phyloP scores from a whole-genome alignment of 2,888 invertebrate species.

The Rhorus exstirpatorius region DNA sequence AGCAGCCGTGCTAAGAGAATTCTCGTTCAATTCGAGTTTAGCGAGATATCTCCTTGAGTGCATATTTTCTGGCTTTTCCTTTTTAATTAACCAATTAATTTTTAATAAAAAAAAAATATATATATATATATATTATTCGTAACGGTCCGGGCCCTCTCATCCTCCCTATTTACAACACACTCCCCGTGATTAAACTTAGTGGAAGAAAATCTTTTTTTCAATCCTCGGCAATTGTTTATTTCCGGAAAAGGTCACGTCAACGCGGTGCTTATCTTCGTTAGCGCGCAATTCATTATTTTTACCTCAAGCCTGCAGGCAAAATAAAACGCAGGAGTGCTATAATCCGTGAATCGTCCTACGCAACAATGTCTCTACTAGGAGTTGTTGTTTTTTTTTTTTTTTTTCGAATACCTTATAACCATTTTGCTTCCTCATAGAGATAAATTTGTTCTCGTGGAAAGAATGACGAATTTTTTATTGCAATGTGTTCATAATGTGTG shows the following conservation, averaged over 20 bases:
- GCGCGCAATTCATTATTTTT: slow-evolving; percentile 37
- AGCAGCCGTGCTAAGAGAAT: slow-evolving; percentile 6
- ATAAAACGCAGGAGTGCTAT: slow-evolving; percentile 4
- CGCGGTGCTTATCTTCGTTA: slow-evolving; percentile 8
- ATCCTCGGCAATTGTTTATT: slow-evolving; percentile 20
- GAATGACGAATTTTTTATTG: too few relatives aligned
- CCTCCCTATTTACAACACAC: too few relatives aligned
- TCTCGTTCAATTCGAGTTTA: neutral
- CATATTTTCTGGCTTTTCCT: too few relatives aligned
- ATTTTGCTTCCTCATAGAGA: too few relatives aligned
- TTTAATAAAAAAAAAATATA: too few relatives aligned
- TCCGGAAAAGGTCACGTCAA: slow-evolving; percentile 17
- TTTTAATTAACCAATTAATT: neutral
- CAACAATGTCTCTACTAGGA: neutral
- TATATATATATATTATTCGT: too few relatives aligned
- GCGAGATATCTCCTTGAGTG: neutral
- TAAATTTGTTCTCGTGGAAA: too few relatives aligned
- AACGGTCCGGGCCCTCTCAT: too few relatives aligned
- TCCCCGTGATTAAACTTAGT: too few relatives aligned
- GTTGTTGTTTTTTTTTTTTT: slow-evolving; percentile 10
- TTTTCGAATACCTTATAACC: neutral
- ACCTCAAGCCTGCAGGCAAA: slow-evolving; percentile 2
- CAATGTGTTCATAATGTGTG: too few relatives aligned
- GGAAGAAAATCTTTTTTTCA: too few relatives aligned
- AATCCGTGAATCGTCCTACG: slow-evolving; percentile 36